phyloP scores from a whole-genome alignment of 2,113 vertebrate genomes.

The Nettapus auritus region DNA sequence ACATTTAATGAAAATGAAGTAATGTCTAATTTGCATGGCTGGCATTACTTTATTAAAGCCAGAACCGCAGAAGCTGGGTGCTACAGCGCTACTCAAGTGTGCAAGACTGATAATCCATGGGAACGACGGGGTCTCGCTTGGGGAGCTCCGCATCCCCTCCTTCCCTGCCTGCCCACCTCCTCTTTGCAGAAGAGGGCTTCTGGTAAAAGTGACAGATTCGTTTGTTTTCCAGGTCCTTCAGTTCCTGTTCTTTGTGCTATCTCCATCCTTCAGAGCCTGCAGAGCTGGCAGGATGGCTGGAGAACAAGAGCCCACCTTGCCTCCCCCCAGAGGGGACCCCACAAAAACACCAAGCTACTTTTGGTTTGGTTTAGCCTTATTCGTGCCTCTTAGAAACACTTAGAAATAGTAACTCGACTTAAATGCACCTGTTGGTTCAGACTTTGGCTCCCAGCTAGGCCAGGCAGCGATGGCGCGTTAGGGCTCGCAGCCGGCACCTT shows the following conservation, averaged over 20 bases:
- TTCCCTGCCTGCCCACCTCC: neutral
- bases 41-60: neutral
- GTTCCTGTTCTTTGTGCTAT: neutral
- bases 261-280: accelerated
- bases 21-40: slow-evolving; percentile 8
- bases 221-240: neutral
- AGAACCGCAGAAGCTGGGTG: neutral
- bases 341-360: neutral
- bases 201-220: neutral
- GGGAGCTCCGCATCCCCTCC: neutral
- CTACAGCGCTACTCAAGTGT: neutral
- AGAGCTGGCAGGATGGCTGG: accelerated
- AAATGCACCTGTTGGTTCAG: neutral
- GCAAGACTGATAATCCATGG: neutral
- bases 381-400: neutral
- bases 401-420: neutral
- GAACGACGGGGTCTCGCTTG: neutral
- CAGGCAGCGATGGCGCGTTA: neutral
- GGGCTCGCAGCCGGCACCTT: neutral
- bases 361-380: neutral
- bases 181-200: neutral
- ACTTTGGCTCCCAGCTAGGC: neutral
- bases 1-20: slow-evolving; percentile 33
- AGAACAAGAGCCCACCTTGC: neutral
- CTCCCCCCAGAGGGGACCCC: neutral